Evolutionary conservation across 2,888 invertebrate genomes (phyloP).

Genomic region (Tiphia femorata): DNA sequence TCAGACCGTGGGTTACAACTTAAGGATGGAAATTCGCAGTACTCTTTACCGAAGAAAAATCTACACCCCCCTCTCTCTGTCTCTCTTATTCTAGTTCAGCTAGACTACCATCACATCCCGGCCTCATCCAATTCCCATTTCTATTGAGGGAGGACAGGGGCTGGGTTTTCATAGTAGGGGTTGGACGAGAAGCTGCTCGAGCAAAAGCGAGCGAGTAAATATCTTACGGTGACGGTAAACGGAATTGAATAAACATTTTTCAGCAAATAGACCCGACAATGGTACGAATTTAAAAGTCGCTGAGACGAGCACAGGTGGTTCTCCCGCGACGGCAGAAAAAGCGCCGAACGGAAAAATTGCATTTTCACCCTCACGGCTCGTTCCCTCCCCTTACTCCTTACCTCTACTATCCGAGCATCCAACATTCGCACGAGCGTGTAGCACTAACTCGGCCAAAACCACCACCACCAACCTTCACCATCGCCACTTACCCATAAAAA

Average conservation of each 20-base stretch:
- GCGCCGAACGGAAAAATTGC: constrained; percentile 62
- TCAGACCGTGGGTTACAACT: too few relatives aligned
- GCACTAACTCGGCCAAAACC: too few relatives aligned
- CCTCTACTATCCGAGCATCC: neutral
- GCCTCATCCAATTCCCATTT: constrained; percentile 47
- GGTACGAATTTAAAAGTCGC: constrained; percentile 65
- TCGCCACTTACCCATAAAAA: neutral
- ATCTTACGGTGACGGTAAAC: constrained; percentile 58
- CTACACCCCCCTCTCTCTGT: neutral
- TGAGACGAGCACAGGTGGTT: constrained; percentile 59
- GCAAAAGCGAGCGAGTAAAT: constrained; percentile 57
- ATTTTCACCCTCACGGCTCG: constrained; percentile 41
- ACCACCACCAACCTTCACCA: neutral
- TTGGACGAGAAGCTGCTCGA: constrained; percentile 25
- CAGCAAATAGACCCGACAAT: constrained; percentile 63
- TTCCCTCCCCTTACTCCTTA: neutral
- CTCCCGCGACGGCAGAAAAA: constrained; percentile 41
- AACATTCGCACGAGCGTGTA: neutral
- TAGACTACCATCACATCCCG: constrained; percentile 14
- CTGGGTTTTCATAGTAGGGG: constrained; percentile 4
- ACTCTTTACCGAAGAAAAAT: too few relatives aligned
- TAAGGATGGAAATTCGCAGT: too few relatives aligned
- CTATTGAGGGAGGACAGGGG: constrained; percentile 3
- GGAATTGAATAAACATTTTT: constrained; percentile 68
- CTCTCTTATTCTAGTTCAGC: neutral